phyloP scores from a whole-genome alignment of 1,140 invertebrate genomes.

The Pseudomyrmex gracilis region DNA sequence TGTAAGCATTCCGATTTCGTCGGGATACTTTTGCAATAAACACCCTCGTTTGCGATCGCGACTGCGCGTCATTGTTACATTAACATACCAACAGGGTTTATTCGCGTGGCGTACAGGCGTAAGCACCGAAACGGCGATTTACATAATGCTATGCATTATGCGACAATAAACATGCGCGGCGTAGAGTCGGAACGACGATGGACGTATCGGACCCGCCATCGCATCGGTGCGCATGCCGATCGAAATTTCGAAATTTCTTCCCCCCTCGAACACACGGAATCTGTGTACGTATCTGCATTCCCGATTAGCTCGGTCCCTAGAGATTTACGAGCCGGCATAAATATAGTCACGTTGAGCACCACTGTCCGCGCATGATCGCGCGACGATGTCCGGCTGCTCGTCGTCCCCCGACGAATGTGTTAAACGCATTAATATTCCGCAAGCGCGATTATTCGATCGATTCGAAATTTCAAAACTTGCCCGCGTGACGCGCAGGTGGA shows the following conservation, averaged over 20 bases:
- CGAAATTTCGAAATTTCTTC: slow-evolving; percentile 72
- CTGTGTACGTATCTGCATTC: slow-evolving; percentile 67
- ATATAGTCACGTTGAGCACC: slow-evolving; percentile 64
- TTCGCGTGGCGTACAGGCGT: slow-evolving; percentile 64
- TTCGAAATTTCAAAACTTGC: slow-evolving; percentile 25
- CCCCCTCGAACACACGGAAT: slow-evolving; percentile 46
- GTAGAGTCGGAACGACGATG: slow-evolving; percentile 45
- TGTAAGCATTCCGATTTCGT: background rate
- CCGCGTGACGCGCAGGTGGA: background rate
- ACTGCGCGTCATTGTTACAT: slow-evolving; percentile 55
- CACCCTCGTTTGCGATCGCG: background rate
- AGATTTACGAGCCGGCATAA: slow-evolving; percentile 70
- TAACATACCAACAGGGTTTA: slow-evolving; percentile 65
- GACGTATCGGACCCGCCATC: slow-evolving; percentile 39
- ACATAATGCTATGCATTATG: slow-evolving; percentile 75
- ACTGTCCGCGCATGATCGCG: slow-evolving; percentile 67
- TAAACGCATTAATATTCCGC: slow-evolving; percentile 70
- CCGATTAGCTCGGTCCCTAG: slow-evolving; percentile 47
- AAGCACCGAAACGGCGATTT: slow-evolving; percentile 65
- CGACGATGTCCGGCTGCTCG: slow-evolving; percentile 7
- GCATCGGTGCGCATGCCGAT: slow-evolving; percentile 33
- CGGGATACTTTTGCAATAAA: slow-evolving; percentile 39
- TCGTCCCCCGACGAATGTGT: slow-evolving; percentile 41
- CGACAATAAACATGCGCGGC: slow-evolving; percentile 71
- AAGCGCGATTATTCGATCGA: slow-evolving; percentile 59